Conservation (phyloP, 2,888 invertebrate genomes). For the Cancer borealis region DNA sequence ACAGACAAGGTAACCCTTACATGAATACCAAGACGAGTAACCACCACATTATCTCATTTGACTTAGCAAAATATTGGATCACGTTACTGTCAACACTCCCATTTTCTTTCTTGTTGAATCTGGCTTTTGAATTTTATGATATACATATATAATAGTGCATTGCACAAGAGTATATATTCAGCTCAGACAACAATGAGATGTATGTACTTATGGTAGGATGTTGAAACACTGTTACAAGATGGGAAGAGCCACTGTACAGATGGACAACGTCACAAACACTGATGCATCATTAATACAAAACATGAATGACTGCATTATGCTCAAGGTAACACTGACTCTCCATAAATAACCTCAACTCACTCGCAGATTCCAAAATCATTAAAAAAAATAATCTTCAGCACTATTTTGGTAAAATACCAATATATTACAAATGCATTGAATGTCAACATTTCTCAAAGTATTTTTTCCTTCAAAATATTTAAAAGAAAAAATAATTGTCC, state of each 20-base stretch:
- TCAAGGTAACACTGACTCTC: neutral
- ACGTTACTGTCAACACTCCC: too few species aligned
- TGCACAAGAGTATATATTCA: neutral
- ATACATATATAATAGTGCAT: neutral
- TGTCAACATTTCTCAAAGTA: neutral
- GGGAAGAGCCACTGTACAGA: too few species aligned
- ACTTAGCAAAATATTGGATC: too few species aligned
- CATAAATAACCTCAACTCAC: neutral
- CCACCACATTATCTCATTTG: too few species aligned
- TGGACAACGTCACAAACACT: neutral
- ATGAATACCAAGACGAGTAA: too few species aligned
- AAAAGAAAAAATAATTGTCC: neutral
- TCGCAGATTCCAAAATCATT: neutral
- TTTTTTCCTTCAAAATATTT: too few species aligned
- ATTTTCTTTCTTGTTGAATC: too few species aligned
- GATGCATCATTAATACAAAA: neutral
- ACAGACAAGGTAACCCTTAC: too few species aligned
- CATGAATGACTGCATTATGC: neutral
- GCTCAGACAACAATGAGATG: neutral
- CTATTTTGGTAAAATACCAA: neutral
- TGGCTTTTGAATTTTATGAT: neutral
- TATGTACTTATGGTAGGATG: neutral
- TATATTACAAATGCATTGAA: neutral
- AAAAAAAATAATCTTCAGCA: neutral
- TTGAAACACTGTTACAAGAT: neutral